Percentiles rank a stretch among this genome's conserved stretches.
phyloP scores from a whole-genome alignment of 1,140 invertebrate genomes.

The Polypedilum pembai region DNA sequence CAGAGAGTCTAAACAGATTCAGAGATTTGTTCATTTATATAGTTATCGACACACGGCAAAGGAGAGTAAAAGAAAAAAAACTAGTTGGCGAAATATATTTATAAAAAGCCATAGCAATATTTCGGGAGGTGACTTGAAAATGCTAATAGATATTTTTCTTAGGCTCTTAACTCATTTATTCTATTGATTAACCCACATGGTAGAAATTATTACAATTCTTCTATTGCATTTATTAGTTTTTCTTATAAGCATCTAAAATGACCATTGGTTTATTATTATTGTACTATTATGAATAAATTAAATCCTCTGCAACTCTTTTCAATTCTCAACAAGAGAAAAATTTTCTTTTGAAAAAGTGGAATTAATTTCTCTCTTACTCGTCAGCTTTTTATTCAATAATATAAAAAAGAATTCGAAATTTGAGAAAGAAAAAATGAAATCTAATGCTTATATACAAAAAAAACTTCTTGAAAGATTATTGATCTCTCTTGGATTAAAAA shows the following conservation, averaged over 20 bases:
- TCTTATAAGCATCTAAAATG: neutral
- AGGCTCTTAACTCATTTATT: neutral
- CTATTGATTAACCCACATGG: neutral
- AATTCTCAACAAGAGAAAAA: too few relatives aligned
- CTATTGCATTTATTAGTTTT: neutral
- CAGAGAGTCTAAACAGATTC: too few relatives aligned
- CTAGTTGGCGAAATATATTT: neutral
- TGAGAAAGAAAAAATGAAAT: constrained; percentile 14
- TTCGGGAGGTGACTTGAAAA: neutral
- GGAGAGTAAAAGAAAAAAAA: neutral
- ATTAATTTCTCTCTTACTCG: neutral
- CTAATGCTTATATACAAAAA: neutral
- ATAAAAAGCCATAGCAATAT: neutral
- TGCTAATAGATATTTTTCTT: neutral
- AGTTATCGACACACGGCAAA: constrained; percentile 7
- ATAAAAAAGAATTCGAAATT: neutral
- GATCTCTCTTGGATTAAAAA: constrained; percentile 19
- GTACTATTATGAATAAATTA: neutral
- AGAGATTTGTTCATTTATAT: neutral
- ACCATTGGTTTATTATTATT: neutral
- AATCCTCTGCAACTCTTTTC: too few relatives aligned
- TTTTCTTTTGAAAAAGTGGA: neutral
- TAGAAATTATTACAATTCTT: neutral
- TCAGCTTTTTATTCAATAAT: neutral
- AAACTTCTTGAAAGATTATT: constrained; percentile 26